Conservation (phyloP, 2,113 vertebrate species). For the Ophiodon elongatus region DNA sequence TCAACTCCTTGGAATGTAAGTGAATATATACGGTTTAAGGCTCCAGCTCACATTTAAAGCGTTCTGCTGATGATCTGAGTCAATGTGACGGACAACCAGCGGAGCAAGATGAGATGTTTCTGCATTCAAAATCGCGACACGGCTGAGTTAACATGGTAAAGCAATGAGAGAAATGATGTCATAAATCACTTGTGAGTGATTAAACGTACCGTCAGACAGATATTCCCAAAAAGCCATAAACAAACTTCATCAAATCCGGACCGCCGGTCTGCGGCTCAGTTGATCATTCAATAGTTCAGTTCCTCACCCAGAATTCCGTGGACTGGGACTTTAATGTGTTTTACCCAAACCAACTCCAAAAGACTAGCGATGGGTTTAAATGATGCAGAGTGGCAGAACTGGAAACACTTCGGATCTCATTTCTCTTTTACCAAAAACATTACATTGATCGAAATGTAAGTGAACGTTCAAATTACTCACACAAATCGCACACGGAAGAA, state of each 20-base stretch:
- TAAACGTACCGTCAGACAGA: neutral
- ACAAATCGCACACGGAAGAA: too few relatives aligned
- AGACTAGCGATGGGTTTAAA: neutral
- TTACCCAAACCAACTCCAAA: neutral
- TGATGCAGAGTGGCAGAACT: too few relatives aligned
- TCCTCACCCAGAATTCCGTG: neutral
- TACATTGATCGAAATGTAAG: too few relatives aligned
- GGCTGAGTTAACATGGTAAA: neutral
- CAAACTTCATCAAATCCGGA: neutral
- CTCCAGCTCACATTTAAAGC: neutral
- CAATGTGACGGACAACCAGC: neutral
- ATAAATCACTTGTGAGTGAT: neutral
- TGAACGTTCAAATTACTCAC: too few relatives aligned
- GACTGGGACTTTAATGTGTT: neutral
- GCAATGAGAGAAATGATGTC: neutral
- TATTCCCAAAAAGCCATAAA: neutral
- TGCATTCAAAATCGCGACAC: neutral
- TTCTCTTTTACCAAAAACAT: neutral
- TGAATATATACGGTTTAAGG: neutral
- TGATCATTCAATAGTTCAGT: neutral
- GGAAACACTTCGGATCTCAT: neutral
- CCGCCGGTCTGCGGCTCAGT: too few relatives aligned
- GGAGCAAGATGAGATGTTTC: neutral
- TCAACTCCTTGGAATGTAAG: neutral
- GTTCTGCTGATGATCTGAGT: neutral